Conservation (phyloP, 2,113 vertebrate species). For the Isurus oxyrinchus region DNA sequence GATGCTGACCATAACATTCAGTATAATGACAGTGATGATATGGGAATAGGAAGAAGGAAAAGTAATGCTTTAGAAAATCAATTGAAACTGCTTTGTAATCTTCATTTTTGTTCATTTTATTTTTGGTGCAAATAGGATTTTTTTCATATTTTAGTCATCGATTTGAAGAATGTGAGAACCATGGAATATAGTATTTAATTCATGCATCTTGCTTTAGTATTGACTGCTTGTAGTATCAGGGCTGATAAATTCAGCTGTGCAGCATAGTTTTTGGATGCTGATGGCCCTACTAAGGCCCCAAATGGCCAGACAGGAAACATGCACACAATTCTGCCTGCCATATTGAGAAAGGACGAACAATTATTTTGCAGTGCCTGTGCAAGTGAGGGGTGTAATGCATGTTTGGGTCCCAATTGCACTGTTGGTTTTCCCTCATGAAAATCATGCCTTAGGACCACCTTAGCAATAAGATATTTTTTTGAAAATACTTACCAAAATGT, state of each 20-base stretch:
- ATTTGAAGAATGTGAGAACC: not conserved
- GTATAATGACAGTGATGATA: not conserved
- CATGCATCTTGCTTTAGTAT: not conserved
- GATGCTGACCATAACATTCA: not conserved
- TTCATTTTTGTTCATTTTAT: not conserved
- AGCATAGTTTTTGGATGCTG: not conserved
- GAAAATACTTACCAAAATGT: not conserved
- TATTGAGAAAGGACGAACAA: not conserved
- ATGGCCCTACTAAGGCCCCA: not conserved
- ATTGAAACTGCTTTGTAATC: not conserved
- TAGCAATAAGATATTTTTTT: no score
- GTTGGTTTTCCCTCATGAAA: not conserved
- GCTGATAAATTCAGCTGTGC: not conserved
- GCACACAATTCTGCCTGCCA: not conserved
- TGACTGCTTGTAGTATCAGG: not conserved
- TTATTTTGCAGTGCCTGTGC: not conserved
- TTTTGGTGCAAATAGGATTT: not conserved
- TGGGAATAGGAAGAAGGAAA: not conserved
- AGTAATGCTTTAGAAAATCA: not conserved
- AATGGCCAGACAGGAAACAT: no score
- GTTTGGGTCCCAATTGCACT: not conserved
- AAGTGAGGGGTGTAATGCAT: not conserved
- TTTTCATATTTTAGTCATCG: not conserved
- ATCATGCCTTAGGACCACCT: not conserved
- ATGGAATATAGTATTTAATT: not conserved